Percentiles rank a stretch among this genome's conserved stretches.
These are phyloP conservation scores for Lutraria rhynchaena DNA, from an alignment of 1,140 invertebrate species.

Conservation along the genomic window DNA sequence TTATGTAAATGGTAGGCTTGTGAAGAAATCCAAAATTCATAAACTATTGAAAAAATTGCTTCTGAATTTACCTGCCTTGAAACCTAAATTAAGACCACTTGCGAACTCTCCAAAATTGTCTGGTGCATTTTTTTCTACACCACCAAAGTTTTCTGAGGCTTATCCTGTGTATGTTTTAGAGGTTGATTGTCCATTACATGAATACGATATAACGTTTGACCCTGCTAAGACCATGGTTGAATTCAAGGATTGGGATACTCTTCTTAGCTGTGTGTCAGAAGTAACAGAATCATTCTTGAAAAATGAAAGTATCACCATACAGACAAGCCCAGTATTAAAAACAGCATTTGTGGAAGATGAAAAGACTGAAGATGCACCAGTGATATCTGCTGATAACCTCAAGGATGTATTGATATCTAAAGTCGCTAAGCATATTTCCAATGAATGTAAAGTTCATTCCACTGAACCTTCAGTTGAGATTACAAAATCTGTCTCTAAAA, in stretches of 20 bases:
- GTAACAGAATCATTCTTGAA: conserved; percentile 79
- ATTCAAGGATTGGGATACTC: conserved; percentile 85
- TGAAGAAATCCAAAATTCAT: conserved; percentile 84
- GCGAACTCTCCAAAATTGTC: conserved; percentile 9
- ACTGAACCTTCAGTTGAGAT: too few species aligned
- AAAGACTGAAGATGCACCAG: conserved; percentile 9
- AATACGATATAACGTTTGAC: conserved; percentile 85
- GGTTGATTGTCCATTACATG: conserved; percentile 84
- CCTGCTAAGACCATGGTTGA: conserved; percentile 84
- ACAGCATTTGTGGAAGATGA: conserved; percentile 1
- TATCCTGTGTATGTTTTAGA: conserved; percentile 85
- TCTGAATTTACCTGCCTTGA: conserved; percentile 32
- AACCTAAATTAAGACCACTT: conserved; percentile 15
- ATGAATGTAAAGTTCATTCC: too few species aligned
- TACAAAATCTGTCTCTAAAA: neutral
- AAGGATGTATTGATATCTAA: conserved; percentile 58
- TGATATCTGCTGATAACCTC: conserved; percentile 34
- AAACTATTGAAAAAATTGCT: conserved; percentile 83
- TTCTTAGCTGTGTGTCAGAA: conserved; percentile 84
- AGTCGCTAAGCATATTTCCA: neutral
- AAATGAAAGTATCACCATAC: conserved; percentile 68
- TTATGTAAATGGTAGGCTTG: conserved; percentile 85
- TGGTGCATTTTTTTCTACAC: conserved; percentile 71
- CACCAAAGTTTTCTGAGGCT: conserved; percentile 77
- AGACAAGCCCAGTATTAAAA: neutral